Conservation (phyloP, 92 coral and sea anemone genomes). For the Hydrozoanthus gracilis region DNA sequence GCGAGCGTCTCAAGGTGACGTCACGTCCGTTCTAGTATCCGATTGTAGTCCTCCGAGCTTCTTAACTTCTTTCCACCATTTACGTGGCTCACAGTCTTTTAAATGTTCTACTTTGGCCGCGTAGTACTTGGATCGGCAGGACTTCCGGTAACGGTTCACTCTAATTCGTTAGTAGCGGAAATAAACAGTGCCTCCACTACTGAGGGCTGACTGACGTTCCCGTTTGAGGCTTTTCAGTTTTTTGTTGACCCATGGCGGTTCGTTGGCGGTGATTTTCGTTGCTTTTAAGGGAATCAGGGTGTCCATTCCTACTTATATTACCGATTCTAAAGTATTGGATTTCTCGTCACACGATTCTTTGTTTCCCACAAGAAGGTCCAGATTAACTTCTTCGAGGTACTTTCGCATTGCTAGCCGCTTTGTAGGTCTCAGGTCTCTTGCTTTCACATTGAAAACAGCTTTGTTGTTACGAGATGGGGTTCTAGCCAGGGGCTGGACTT, state of each 20-base stretch:
- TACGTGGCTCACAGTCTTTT: slow-evolving; percentile 49
- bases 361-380: not conserved
- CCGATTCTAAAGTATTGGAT: slow-evolving; percentile 26
- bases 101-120: slow-evolving; percentile 54
- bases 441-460: slow-evolving; percentile 1
- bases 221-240: slow-evolving; percentile 46
- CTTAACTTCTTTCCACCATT: slow-evolving; percentile 64
- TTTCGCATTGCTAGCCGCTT: too few species aligned
- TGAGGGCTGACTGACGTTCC: slow-evolving; percentile 48
- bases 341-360: slow-evolving; percentile 28
- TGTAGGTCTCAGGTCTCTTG: too few species aligned
- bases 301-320: slow-evolving; percentile 46
- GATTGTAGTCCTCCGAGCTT: slow-evolving; percentile 50
- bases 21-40: slow-evolving; percentile 36
- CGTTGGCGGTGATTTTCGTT: slow-evolving; percentile 29
- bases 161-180: slow-evolving; percentile 37
- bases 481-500: slow-evolving; percentile 37
- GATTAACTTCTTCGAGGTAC: slow-evolving; percentile 13
- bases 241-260: slow-evolving; percentile 56
- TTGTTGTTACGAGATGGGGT: slow-evolving; percentile 6
- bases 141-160: slow-evolving; percentile 52
- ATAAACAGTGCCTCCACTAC: slow-evolving; percentile 28
- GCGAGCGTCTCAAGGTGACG: too few species aligned
- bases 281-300: slow-evolving; percentile 46
- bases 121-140: slow-evolving; percentile 57